These are phyloP conservation scores for Channa maculata DNA, from an alignment of 2,113 vertebrate species.

Conservation along the genomic window DNA sequence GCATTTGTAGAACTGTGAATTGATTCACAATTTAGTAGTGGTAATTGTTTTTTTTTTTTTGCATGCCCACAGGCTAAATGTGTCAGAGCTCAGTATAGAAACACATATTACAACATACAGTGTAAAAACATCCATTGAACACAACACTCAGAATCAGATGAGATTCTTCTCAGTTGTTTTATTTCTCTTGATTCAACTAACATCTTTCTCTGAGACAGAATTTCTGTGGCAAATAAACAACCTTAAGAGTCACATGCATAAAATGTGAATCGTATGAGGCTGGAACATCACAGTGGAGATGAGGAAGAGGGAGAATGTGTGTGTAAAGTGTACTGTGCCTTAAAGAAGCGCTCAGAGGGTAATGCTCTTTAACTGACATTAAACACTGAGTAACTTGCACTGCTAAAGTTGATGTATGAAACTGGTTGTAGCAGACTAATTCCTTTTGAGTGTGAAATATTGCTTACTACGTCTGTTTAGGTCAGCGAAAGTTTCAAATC, in stretches of 20 bases:
- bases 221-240: slow-evolving; percentile 75
- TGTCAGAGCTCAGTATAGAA: not conserved
- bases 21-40: not conserved
- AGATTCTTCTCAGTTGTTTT: slow-evolving; percentile 73
- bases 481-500: not conserved
- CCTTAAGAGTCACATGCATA: slow-evolving; percentile 81
- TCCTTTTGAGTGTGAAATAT: slow-evolving; percentile 34
- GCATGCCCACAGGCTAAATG: not conserved
- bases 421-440: slow-evolving; percentile 28
- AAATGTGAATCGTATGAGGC: slow-evolving; percentile 73
- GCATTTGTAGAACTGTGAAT: not conserved
- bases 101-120: not conserved
- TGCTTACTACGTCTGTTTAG: slow-evolving; percentile 46
- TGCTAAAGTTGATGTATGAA: slow-evolving; percentile 15
- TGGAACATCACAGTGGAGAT: slow-evolving; percentile 58
- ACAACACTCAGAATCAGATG: slow-evolving; percentile 20
- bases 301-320: slow-evolving; percentile 43
- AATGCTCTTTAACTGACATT: slow-evolving; percentile 53
- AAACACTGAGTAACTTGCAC: slow-evolving; percentile 35
- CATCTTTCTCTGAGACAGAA: slow-evolving; percentile 76
- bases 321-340: slow-evolving; percentile 71
- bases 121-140: slow-evolving; percentile 9
- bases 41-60: no score
- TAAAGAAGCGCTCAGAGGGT: slow-evolving; percentile 58
- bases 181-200: slow-evolving; percentile 79